These are phyloP conservation scores for Pseudopipra pipra DNA, from an alignment of 2,113 vertebrate genomes.

Conservation along the genomic window DNA sequence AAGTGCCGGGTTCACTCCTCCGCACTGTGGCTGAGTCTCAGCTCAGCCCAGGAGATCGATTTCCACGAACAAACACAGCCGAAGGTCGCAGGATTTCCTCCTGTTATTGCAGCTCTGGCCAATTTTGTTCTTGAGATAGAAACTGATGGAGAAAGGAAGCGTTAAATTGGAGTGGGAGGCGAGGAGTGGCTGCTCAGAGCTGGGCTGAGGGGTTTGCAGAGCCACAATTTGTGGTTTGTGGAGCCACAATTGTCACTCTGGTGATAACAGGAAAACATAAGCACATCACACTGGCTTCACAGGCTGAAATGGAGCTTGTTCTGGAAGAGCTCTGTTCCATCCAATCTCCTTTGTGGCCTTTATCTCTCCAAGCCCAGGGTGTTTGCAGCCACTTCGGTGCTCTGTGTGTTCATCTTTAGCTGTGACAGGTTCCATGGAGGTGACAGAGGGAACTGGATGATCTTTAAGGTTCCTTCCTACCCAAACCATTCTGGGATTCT, in stretches of 20 bases:
- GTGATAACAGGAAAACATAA: neutral
- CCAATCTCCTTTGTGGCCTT: neutral
- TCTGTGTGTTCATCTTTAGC: neutral
- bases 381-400: neutral
- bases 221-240: neutral
- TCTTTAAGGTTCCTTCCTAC: neutral
- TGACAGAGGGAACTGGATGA: neutral
- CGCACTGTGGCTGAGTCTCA: neutral
- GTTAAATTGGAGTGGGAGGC: neutral
- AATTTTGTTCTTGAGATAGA: neutral
- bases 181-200: neutral
- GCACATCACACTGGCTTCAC: neutral
- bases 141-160: neutral
- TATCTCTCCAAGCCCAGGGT: neutral
- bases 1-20: neutral
- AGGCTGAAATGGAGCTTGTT: neutral
- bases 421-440: neutral
- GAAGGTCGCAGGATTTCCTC: constrained; percentile 17
- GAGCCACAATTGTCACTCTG: neutral
- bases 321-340: neutral
- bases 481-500: neutral
- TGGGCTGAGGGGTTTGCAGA: neutral
- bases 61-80: neutral
- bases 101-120: neutral
- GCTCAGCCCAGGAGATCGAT: neutral